A percentile compares a stretch with the other conserved stretches of the same genome.
These are phyloP conservation scores for Nibea coibor DNA, from an alignment of 2,113 vertebrate species.

Conservation along the genomic window DNA sequence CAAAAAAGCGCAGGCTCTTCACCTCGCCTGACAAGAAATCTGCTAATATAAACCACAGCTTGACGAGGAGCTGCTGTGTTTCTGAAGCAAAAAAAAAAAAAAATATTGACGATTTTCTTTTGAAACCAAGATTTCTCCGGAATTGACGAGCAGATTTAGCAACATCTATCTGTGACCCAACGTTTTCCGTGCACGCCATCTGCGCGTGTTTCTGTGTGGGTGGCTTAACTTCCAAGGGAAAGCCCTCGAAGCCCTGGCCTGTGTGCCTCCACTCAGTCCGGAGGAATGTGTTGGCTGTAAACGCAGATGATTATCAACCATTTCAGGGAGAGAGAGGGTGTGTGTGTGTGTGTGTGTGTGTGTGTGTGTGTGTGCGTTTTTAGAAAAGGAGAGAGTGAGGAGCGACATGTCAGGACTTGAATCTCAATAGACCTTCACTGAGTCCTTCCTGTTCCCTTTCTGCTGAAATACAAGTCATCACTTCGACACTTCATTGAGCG, in stretches of 20 bases:
- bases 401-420: constrained; percentile 61
- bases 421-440: constrained; percentile 17
- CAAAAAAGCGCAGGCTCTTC: neutral
- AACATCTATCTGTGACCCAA: neutral
- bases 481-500: constrained; percentile 8
- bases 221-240: constrained; percentile 15
- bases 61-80: neutral
- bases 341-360: constrained; percentile 15
- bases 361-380: constrained; percentile 25
- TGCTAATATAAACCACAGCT: neutral
- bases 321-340: constrained; percentile 1
- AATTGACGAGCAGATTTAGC: neutral
- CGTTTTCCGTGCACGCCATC: neutral
- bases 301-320: constrained; percentile 63
- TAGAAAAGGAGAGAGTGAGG: constrained; percentile 9
- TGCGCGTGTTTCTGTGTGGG: constrained; percentile 1
- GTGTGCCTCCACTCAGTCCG: constrained; percentile 15
- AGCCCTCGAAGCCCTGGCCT: neutral
- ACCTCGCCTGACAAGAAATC: neutral
- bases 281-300: constrained; percentile 63
- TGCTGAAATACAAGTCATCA: neutral
- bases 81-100: neutral
- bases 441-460: constrained; percentile 26
- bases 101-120: neutral
- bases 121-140: neutral